phyloP scores from a whole-genome alignment of 2,797 vertebrate species.

The Anabacerthia variegaticeps region DNA sequence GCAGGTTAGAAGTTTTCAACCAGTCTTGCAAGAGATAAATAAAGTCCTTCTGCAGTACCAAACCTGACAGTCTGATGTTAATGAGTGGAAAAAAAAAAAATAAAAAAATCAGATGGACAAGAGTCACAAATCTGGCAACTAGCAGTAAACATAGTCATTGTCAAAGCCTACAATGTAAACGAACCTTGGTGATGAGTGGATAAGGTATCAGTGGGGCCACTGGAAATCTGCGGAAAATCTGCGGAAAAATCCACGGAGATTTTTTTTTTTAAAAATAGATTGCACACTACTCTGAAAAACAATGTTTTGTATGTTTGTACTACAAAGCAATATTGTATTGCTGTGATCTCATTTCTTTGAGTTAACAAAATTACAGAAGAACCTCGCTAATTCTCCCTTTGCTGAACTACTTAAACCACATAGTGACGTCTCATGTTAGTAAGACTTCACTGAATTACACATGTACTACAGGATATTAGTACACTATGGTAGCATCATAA shows the following conservation, averaged over 20 bases:
- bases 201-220: slow-evolving; percentile 84
- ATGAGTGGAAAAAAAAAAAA: slow-evolving; percentile 60
- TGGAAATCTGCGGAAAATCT: slow-evolving; percentile 85
- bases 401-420: slow-evolving; percentile 53
- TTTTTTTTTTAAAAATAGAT: slow-evolving; percentile 77
- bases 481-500: slow-evolving; percentile 10
- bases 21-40: slow-evolving; percentile 73
- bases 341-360: slow-evolving; percentile 67
- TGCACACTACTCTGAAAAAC: slow-evolving; percentile 72
- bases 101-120: slow-evolving; percentile 70
- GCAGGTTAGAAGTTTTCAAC: slow-evolving; percentile 71
- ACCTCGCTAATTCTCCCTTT: slow-evolving; percentile 77
- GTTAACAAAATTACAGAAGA: slow-evolving; percentile 73
- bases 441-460: slow-evolving; percentile 57
- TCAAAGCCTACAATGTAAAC: slow-evolving; percentile 77
- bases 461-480: slow-evolving; percentile 42
- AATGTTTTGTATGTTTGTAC: slow-evolving; percentile 66
- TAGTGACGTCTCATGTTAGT: slow-evolving; percentile 51
- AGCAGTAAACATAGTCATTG: slow-evolving; percentile 72
- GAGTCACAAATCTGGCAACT: slow-evolving; percentile 73
- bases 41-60: slow-evolving; percentile 69
- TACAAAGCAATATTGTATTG: slow-evolving; percentile 68
- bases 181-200: slow-evolving; percentile 85
- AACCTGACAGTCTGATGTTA: slow-evolving; percentile 74
- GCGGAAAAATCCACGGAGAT: slow-evolving; percentile 81